These are phyloP conservation scores for Mythimna pallens DNA, from an alignment of 2,888 invertebrate genomes.

Conservation along the genomic window DNA sequence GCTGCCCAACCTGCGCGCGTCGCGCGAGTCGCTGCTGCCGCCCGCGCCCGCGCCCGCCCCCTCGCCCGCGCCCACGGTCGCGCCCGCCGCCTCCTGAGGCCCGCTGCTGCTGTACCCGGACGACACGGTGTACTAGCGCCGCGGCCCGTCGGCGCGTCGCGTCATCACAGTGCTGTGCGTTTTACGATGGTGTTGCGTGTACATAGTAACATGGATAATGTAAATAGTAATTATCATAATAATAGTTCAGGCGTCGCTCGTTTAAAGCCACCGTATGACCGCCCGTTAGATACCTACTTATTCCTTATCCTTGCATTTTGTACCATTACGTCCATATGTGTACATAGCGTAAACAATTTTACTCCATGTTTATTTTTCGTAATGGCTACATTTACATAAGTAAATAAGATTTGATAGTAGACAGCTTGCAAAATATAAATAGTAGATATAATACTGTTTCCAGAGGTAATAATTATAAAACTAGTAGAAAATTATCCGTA, in stretches of 20 bases:
- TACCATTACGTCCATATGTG: conserved; percentile 57
- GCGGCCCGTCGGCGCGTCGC: conserved; percentile 35
- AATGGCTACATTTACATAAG: conserved; percentile 35
- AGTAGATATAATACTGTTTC: conserved; percentile 54
- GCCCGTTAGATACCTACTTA: conserved; percentile 49
- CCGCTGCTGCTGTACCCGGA: conserved; percentile 82
- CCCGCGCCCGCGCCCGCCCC: conserved; percentile 49
- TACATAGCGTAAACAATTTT: conserved; percentile 52
- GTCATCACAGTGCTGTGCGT: conserved; percentile 37
- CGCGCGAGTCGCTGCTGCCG: conserved; percentile 78
- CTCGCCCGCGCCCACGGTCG: conserved; percentile 62
- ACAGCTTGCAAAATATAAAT: conserved; percentile 54
- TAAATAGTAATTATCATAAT: conserved; percentile 65
- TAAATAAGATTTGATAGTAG: conserved; percentile 56
- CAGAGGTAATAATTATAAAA: conserved; percentile 41
- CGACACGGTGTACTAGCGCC: conserved; percentile 83
- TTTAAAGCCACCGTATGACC: conserved; percentile 43
- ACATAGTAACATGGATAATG: conserved; percentile 50
- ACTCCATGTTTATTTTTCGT: conserved; percentile 43
- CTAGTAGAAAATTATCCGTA: conserved; percentile 31
- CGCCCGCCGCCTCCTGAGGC: conserved; percentile 85
- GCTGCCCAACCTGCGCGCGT: conserved; percentile 93
- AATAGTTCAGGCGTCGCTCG: conserved; percentile 52
- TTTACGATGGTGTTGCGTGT: conserved; percentile 47
- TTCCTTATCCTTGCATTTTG: conserved; percentile 43